Evolutionary conservation across 2,113 vertebrate species (phyloP).

Genomic region (Lamprotornis superbus): DNA sequence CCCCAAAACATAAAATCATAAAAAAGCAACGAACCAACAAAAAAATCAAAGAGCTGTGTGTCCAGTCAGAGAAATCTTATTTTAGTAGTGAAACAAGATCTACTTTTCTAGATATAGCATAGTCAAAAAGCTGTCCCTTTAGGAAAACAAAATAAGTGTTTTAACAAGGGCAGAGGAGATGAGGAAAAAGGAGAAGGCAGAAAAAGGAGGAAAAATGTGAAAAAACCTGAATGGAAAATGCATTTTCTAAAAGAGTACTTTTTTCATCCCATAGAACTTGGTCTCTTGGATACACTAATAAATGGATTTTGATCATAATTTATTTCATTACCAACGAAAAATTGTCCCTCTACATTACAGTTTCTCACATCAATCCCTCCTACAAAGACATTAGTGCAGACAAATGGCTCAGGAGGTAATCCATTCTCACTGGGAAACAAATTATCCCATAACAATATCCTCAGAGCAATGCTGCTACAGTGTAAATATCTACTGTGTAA

Average conservation of each 20-base stretch:
- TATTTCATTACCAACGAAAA: conserved; percentile 29
- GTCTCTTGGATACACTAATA: not conserved
- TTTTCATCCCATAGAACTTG: not conserved
- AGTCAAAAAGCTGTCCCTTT: not conserved
- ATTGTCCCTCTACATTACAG: not conserved
- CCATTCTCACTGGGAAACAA: conserved; percentile 1
- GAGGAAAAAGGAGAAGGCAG: too few relatives aligned
- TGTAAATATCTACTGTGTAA: not conserved
- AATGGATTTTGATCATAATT: conserved; percentile 43
- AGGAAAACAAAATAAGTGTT: not conserved
- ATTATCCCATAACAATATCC: not conserved
- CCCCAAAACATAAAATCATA: not conserved
- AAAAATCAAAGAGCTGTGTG: not conserved
- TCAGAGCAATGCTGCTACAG: not conserved
- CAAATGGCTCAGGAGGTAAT: conserved; percentile 36
- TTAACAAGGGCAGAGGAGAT: not conserved
- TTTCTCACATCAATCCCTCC: conserved; percentile 26
- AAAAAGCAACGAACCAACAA: accelerated
- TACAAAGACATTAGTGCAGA: not conserved
- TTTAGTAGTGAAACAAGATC: not conserved
- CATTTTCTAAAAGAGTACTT: not conserved
- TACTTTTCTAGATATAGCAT: not conserved
- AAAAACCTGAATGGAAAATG: not conserved
- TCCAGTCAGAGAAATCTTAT: not conserved
- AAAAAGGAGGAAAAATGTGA: not conserved